Percentiles rank a stretch among this genome's conserved stretches.
Conservation (phyloP, 2,888 invertebrate species). For the Gryllus longicercus region DNA sequence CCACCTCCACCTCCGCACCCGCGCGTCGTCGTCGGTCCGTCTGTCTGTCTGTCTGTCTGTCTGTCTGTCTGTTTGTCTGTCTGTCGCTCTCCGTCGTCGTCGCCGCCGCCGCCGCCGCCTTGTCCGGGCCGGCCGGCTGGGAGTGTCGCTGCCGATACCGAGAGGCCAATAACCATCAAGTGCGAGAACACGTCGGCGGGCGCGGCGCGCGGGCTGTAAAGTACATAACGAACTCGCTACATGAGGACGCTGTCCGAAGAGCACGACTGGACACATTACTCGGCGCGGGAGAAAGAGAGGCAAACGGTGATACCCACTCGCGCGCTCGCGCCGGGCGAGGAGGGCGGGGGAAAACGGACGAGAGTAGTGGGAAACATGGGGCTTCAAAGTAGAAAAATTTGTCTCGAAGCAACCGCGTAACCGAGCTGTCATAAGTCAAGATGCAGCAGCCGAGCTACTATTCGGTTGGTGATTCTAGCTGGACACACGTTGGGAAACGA, state of each 20-base stretch:
- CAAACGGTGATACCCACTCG: neutral
- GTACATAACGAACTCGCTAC: conserved; percentile 8
- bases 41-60: too few relatives aligned
- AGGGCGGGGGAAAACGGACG: neutral
- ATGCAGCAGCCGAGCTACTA: too few relatives aligned
- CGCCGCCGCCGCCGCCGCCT: neutral
- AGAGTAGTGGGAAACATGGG: neutral
- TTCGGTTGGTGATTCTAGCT: too few relatives aligned
- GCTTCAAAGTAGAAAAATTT: conserved; percentile 17
- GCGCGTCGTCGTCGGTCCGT: too few relatives aligned
- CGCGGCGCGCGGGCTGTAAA: neutral
- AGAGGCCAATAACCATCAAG: conserved; percentile 17
- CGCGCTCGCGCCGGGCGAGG: neutral
- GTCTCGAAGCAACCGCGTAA: neutral
- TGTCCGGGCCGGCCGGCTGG: neutral
- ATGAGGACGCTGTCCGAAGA: neutral
- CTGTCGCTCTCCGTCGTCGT: too few relatives aligned
- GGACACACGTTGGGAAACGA: too few relatives aligned
- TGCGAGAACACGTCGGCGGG: neutral
- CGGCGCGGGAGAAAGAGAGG: neutral
- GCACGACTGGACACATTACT: neutral
- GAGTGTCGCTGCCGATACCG: neutral
- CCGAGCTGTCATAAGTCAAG: neutral
- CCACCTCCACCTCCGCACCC: too few relatives aligned
- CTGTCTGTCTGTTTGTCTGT: too few relatives aligned